Evolutionary conservation across 2,797 vertebrate species (phyloP), one percentile per base, ranked within the genome.

Genomic region (Ciconia nigra): DNA sequence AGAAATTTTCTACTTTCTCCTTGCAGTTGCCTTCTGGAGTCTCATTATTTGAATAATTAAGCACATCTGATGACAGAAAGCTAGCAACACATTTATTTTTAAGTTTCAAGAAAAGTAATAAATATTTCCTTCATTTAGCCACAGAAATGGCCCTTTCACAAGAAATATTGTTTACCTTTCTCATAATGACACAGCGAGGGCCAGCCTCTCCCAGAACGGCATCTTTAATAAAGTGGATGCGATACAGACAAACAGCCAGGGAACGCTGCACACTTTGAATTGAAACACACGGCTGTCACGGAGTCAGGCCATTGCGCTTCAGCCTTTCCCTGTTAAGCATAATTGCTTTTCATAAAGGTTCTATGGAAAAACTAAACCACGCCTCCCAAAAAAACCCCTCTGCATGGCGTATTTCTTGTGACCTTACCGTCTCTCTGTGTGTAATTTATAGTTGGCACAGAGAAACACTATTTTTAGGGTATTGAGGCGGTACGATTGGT

Each of bases 131-230:
- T 91, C 69, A 88, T 87, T 73, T 79, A 96, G 82, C 76, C 72
- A 90, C 46, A 93, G 67, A 95, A 97, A 95, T 33, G 65, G 70
- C 66, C 92, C 55, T 93, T 96, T 95, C 95, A 90, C 66, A 83
- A 89, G 96, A 96, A 98, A 97, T 94, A 92, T 76, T 97, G 81
- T 97, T 98, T 98, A 97, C 76, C 54, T 96, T 96, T 89, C 81
- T 96, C 80, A 58, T 79, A 97, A 97, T 90, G 95, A 94, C 90
- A 91, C 71, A 91, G 83, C 1, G 41, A 97, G 91, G 78, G 74
- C 86, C 88, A 86, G 81, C 44, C 87, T 96, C 96, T 91, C 93
- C 83, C 83, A 92, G 83, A 97, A 96, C 17, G 91, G 92, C 81
- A 96, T 95, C 87, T 83, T 95, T 96, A 97, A 93, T 90, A 96